A percentile compares a stretch with the other conserved stretches of the same genome.
phyloP scores from a whole-genome alignment of 2,113 vertebrate genomes.

The Chaetura pelagica region DNA sequence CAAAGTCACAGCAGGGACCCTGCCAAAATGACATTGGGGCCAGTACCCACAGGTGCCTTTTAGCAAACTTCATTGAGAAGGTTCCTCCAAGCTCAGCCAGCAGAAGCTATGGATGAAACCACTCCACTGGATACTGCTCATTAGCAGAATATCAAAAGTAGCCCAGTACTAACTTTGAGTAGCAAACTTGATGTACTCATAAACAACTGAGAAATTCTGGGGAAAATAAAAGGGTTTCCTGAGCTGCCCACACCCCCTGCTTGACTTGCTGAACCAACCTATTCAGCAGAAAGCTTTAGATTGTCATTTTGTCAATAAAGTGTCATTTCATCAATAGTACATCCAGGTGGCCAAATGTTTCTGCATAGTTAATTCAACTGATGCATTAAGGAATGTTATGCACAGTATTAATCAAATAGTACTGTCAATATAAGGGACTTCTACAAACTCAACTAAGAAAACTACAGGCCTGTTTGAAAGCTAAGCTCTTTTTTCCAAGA shows the following conservation, averaged over 20 bases:
- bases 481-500: neutral
- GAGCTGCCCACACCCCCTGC: neutral
- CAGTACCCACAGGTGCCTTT: neutral
- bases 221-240: neutral
- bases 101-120: neutral
- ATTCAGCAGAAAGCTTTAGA: constrained; percentile 58
- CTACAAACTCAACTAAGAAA: constrained; percentile 53
- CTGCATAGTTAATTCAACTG: constrained; percentile 78
- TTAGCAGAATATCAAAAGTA: neutral
- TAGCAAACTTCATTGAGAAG: neutral
- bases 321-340: constrained; percentile 68
- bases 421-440: constrained; percentile 52
- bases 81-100: neutral
- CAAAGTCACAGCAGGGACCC: neutral
- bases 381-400: constrained; percentile 78
- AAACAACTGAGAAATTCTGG: neutral
- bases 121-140: neutral
- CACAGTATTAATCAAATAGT: constrained; percentile 77
- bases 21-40: neutral
- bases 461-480: constrained; percentile 18
- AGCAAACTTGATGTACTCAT: neutral
- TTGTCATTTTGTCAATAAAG: constrained; percentile 80
- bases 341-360: constrained; percentile 59
- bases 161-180: neutral
- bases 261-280: neutral